phyloP scores from a whole-genome alignment of 2,113 vertebrate genomes.

The Myodes glareolus region DNA sequence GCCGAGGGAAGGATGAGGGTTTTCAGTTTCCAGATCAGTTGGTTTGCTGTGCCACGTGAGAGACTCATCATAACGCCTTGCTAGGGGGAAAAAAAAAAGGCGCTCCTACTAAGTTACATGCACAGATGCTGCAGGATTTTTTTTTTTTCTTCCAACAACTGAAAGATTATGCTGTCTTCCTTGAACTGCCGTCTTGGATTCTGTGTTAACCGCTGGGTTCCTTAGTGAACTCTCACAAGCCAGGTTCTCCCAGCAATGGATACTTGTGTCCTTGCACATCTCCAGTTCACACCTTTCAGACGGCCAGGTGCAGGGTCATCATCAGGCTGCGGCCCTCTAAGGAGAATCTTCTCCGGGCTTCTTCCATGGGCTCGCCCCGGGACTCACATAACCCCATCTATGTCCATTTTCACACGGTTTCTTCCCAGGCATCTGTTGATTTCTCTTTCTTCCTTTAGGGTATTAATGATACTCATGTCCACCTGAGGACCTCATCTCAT shows the following conservation, averaged over 20 bases:
- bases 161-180: fast-evolving
- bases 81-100: no score
- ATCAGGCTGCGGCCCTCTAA: fast-evolving
- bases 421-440: fast-evolving
- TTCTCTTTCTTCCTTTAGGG: background rate
- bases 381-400: background rate
- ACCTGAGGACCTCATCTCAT: no score
- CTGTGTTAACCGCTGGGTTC: background rate
- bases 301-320: fast-evolving
- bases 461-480: fast-evolving
- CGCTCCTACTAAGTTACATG: background rate
- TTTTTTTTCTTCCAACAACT: fast-evolving
- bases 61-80: no score
- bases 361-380: no score
- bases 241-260: fast-evolving
- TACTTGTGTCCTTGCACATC: fast-evolving
- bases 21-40: no score
- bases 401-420: fast-evolving
- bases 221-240: fast-evolving
- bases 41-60: background rate
- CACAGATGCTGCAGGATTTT: no score
- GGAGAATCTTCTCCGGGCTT: fast-evolving
- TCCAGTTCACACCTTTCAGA: background rate
- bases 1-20: background rate
- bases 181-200: background rate